Evolutionary conservation across 2,113 vertebrate genomes (phyloP).

Genomic region (Corvus moneduloides): DNA sequence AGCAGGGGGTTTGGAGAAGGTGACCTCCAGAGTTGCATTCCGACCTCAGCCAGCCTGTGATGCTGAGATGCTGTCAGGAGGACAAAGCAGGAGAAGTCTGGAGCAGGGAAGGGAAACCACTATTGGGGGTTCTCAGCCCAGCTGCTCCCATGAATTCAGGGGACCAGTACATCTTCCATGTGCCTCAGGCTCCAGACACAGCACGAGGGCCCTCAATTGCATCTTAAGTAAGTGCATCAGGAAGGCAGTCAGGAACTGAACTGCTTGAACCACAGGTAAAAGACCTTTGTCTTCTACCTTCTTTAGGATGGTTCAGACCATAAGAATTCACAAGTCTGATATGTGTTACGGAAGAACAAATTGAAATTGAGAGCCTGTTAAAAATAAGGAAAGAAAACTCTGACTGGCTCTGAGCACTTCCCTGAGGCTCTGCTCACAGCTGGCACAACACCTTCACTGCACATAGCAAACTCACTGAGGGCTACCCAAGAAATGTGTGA

Average conservation of each 20-base stretch:
- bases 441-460: not conserved
- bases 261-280: not conserved
- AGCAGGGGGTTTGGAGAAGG: not conserved
- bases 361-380: not conserved
- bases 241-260: not conserved
- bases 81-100: not conserved
- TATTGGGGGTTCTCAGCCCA: not conserved
- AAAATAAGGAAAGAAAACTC: not conserved
- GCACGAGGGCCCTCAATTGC: fast-evolving
- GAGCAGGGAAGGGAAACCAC: not conserved
- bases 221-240: not conserved
- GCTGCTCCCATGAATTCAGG: not conserved
- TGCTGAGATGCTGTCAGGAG: not conserved
- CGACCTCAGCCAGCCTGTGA: not conserved
- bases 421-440: not conserved
- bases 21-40: not conserved
- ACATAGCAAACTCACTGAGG: not conserved
- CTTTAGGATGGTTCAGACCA: not conserved
- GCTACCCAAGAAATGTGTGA: not conserved
- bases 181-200: not conserved
- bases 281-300: not conserved
- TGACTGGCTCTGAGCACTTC: not conserved
- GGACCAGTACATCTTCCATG: not conserved
- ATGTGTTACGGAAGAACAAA: not conserved
- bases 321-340: not conserved